These are phyloP conservation scores for Pyrochroa serraticornis DNA, from an alignment of 2,888 invertebrate genomes.

Conservation along the genomic window DNA sequence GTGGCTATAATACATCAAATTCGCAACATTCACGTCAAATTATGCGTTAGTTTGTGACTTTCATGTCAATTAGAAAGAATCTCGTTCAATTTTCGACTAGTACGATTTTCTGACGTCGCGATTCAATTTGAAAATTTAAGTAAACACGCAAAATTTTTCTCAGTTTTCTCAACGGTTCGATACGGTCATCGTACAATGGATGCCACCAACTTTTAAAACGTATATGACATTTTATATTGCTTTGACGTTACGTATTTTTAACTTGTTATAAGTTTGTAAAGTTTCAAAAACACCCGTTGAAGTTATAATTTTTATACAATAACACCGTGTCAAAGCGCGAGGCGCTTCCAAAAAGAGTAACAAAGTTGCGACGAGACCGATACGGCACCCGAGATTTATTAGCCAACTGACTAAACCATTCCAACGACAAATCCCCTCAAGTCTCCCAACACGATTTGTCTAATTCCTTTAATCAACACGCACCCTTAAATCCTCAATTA, in stretches of 20 bases:
- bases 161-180: too few relatives aligned
- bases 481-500: too few relatives aligned
- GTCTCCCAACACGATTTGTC: too few relatives aligned
- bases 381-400: conserved; percentile 9
- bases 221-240: conserved; percentile 21
- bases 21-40: too few relatives aligned
- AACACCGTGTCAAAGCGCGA: conserved; percentile 10
- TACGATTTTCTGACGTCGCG: not conserved
- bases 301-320: conserved; percentile 23
- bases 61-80: not conserved
- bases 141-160: not conserved
- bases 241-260: conserved; percentile 10
- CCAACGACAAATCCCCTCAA: not conserved
- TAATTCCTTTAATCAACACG: too few relatives aligned
- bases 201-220: conserved; percentile 8
- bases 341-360: conserved; percentile 7
- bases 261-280: conserved; percentile 12
- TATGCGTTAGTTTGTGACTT: too few relatives aligned
- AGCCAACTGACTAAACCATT: conserved; percentile 6
- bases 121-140: not conserved
- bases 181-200: not conserved
- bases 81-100: not conserved
- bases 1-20: too few relatives aligned
- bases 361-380: conserved; percentile 1
- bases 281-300: conserved; percentile 14